Evolutionary conservation across 2,888 invertebrate species (phyloP).

Genomic region (Pantelozetes paolii): DNA sequence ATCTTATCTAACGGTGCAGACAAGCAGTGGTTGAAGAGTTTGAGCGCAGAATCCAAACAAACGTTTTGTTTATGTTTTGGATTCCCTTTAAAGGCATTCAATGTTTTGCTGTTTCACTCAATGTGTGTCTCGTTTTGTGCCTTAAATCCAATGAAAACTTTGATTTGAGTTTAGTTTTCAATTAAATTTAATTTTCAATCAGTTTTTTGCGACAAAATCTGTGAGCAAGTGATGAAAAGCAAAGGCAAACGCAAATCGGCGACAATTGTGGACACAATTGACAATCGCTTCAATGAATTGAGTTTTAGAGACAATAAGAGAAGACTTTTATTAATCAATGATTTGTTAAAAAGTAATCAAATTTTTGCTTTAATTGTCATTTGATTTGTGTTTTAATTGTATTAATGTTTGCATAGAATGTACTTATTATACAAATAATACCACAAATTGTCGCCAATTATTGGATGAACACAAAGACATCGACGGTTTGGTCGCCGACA

Average conservation of each 20-base stretch:
- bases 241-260: not conserved
- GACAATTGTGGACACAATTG: not conserved
- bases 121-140: not conserved
- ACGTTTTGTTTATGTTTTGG: not conserved
- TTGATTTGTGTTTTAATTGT: not conserved
- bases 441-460: slow-evolving; percentile 1
- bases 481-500: not conserved
- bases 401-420: slow-evolving; percentile 9
- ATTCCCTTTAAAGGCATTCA: slow-evolving; percentile 5
- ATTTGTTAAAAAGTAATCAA: slow-evolving; percentile 7
- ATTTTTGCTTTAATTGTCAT: not conserved
- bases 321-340: not conserved
- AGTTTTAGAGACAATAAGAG: slow-evolving; percentile 17
- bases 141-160: not conserved
- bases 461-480: slow-evolving; percentile 39
- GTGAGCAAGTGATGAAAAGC: not conserved
- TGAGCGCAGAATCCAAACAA: not conserved
- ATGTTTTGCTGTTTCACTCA: not conserved
- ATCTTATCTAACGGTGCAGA: too few relatives aligned
- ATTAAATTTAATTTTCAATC: not conserved
- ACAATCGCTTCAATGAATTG: slow-evolving; percentile 2
- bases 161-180: too few relatives aligned
- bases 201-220: not conserved
- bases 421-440: slow-evolving; percentile 32
- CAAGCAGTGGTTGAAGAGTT: too few relatives aligned